These are phyloP conservation scores for human (Homo sapiens) DNA, from an alignment of 2,113 vertebrate genomes.

Conservation along the genomic window DNA sequence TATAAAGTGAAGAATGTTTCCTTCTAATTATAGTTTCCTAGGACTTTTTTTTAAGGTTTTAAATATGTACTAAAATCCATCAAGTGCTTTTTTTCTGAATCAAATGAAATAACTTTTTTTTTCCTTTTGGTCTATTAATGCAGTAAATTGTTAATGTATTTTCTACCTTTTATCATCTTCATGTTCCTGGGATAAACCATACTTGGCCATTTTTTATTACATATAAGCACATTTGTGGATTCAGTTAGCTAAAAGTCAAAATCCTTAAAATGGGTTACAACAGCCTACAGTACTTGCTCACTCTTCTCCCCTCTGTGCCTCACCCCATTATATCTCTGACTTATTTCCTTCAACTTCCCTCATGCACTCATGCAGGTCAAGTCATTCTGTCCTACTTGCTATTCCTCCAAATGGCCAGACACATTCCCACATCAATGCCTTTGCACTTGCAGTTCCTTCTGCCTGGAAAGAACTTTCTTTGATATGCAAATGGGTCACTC, in stretches of 20 bases:
- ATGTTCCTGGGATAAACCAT: neutral
- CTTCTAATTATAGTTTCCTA: neutral
- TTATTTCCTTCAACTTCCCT: neutral
- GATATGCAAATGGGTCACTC: too few species aligned
- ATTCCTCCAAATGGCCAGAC: rapidly evolving
- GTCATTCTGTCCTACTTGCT: neutral
- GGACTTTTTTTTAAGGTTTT: neutral
- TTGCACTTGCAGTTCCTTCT: neutral
- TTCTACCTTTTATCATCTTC: neutral
- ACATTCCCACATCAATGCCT: too few species aligned
- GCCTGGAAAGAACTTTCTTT: neutral
- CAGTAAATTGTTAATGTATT: neutral
- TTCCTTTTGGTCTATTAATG: neutral
- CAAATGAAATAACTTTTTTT: neutral
- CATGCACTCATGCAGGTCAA: rapidly evolving
- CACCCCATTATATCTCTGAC: neutral
- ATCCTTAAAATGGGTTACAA: neutral
- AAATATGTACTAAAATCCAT: neutral
- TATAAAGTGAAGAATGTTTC: neutral
- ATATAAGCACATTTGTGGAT: neutral
- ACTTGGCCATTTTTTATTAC: neutral
- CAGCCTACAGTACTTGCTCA: neutral
- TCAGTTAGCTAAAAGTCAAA: neutral
- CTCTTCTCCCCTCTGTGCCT: neutral
- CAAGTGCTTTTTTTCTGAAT: neutral